Evolutionary conservation across 1,140 invertebrate genomes (phyloP).

Genomic region (Battus philenor): DNA sequence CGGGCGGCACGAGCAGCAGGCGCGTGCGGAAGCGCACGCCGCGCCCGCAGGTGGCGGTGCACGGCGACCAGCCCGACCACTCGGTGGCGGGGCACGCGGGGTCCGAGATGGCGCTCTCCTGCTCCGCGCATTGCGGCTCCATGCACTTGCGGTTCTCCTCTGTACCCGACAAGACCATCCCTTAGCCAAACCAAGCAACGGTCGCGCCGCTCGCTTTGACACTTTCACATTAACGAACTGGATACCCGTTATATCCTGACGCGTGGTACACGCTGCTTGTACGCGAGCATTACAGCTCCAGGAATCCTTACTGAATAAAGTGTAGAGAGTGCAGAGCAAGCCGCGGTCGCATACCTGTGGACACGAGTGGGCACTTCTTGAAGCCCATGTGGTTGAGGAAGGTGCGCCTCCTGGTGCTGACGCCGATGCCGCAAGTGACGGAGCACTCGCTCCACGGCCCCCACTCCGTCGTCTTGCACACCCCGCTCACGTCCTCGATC

Average conservation of each 20-base stretch:
- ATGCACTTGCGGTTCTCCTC: slow-evolving; percentile 88
- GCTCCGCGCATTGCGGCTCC: slow-evolving; percentile 73
- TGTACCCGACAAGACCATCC: no score
- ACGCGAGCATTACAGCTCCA: no score
- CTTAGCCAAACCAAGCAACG: neutral
- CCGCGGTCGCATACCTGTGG: slow-evolving; percentile 42
- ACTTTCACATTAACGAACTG: no score
- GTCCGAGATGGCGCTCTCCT: slow-evolving; percentile 66
- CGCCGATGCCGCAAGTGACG: slow-evolving; percentile 87
- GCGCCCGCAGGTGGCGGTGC: slow-evolving; percentile 80
- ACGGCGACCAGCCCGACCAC: slow-evolving; percentile 82
- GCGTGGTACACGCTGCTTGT: no score
- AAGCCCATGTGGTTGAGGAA: slow-evolving; percentile 85
- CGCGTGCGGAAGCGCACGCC: slow-evolving; percentile 78
- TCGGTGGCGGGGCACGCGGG: slow-evolving; percentile 76
- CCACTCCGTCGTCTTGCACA: slow-evolving; percentile 87
- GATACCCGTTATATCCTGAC: neutral
- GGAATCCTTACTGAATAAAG: no score
- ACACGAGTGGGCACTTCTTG: slow-evolving; percentile 86
- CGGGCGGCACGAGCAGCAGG: slow-evolving; percentile 79
- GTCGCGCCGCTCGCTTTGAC: no score
- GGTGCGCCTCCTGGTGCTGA: slow-evolving; percentile 82
- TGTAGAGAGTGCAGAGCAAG: no score
- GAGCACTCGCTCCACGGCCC: slow-evolving; percentile 89
- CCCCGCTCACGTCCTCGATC: slow-evolving; percentile 53